phyloP scores from a whole-genome alignment of 2,888 invertebrate species.

The Caenorhabditis sp. region DNA sequence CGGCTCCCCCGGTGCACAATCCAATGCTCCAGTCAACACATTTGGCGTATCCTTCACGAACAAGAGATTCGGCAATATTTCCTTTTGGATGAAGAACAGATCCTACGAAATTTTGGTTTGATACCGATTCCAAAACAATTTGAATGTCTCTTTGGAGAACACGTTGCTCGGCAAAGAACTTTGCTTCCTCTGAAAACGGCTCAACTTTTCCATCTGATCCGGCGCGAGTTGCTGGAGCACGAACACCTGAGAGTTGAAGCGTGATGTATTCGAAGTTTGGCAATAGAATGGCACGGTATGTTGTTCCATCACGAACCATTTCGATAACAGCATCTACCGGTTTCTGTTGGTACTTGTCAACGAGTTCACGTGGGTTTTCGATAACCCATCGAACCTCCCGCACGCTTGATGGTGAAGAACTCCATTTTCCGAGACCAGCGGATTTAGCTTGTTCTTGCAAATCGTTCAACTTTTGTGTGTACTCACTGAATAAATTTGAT shows the following conservation, averaged over 20 bases:
- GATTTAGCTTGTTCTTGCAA: constrained; percentile 88
- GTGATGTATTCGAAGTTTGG: constrained; percentile 91
- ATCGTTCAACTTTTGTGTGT: constrained; percentile 77
- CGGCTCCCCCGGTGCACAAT: constrained; percentile 82
- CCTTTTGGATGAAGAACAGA: constrained; percentile 85
- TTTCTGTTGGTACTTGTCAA: constrained; percentile 85
- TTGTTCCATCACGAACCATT: constrained; percentile 95
- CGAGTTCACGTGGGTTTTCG: constrained; percentile 83
- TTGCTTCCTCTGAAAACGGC: constrained; percentile 86
- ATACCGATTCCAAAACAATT: constrained; percentile 85
- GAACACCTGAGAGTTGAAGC: constrained; percentile 91
- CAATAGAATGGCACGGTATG: constrained; percentile 87
- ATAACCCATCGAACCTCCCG: constrained; percentile 79
- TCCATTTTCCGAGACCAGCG: constrained; percentile 82
- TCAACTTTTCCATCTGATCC: constrained; percentile 73
- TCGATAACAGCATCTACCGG: constrained; percentile 89
- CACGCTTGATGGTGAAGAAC: constrained; percentile 33
- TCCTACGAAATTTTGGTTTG: constrained; percentile 91
- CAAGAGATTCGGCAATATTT: constrained; percentile 90
- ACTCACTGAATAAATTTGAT: constrained; percentile 70
- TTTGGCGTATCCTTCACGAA: constrained; percentile 88
- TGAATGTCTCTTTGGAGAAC: constrained; percentile 90
- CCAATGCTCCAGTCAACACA: constrained; percentile 93
- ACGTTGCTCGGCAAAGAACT: constrained; percentile 88
- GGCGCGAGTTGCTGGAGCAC: constrained; percentile 44